A percentile compares a stretch with the other conserved stretches of the same genome.
Evolutionary conservation across 2,797 vertebrate genomes (phyloP).

Genomic region (Pseudopleuronectes americanus): DNA sequence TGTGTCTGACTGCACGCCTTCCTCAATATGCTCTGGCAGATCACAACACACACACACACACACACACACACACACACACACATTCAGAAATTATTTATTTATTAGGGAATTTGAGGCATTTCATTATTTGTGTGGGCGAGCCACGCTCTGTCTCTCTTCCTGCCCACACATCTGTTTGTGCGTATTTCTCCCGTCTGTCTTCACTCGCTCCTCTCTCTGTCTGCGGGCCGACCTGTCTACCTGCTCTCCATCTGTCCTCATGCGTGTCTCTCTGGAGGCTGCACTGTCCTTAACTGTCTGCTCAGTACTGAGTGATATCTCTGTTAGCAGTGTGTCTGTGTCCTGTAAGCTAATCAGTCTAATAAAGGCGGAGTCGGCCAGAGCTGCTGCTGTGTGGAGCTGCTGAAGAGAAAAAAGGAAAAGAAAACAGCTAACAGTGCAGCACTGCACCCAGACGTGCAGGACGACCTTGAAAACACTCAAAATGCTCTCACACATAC

Average conservation of each 20-base stretch:
- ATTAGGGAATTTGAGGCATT: conserved; percentile 59
- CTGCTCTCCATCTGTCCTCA: conserved; percentile 65
- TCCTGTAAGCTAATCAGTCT: conserved; percentile 69
- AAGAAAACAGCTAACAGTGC: conserved; percentile 32
- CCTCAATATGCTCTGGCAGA: conserved; percentile 66
- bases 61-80: conserved; percentile 30
- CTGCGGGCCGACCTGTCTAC: conserved; percentile 46
- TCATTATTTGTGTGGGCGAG: conserved; percentile 59
- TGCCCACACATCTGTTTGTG: conserved; percentile 57
- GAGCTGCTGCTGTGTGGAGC: conserved; percentile 52
- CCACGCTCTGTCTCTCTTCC: conserved; percentile 38
- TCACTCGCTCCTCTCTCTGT: conserved; percentile 1
- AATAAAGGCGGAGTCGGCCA: conserved; percentile 61
- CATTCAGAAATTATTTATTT: conserved; percentile 62
- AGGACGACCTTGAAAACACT: conserved; percentile 63
- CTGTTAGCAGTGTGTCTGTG: conserved; percentile 61
- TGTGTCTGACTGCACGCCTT: conserved; percentile 68
- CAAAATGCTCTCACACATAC: conserved; percentile 20
- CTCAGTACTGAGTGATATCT: conserved; percentile 69
- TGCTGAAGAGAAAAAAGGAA: conserved; percentile 22
- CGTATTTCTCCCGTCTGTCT: conserved; percentile 14
- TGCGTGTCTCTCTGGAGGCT: conserved; percentile 55
- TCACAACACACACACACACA: conserved; percentile 45
- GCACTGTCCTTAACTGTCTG: conserved; percentile 66
- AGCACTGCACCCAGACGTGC: conserved; percentile 27